Evolutionary conservation across 2,888 invertebrate species (phyloP), one percentile per base, ranked within the genome.

Genomic region (Mesochorus sp.): DNA sequence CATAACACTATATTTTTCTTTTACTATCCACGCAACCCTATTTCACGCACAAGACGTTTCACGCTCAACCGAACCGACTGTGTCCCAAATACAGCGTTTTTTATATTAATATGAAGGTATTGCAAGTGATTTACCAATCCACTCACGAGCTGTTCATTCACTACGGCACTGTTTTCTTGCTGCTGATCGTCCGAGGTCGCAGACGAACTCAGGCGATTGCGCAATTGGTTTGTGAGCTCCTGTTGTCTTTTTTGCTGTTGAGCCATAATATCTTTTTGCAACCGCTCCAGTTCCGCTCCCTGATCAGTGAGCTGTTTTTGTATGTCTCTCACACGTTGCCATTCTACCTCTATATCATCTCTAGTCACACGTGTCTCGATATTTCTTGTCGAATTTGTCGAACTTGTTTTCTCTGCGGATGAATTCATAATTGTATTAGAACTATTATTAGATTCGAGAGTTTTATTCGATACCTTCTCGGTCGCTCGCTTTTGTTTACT

Each of bases 81-180:
- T n/a, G n/a, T n/a, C n/a, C n/a, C n/a, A n/a, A n/a, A n/a, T n/a
- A n/a, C n/a, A n/a, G n/a, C n/a, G n/a, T n/a, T 28, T 8, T 37
- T 55, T 1, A 67, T 42, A 24, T 76, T 70, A n/a, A 76, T 70
- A 10, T 70, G 55, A 12, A 55, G 19, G 6, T 70, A 10, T 28
- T 70, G 70, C 3, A 70, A 44, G 10, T 44, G 59, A 24, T 28
- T 51, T 3, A 70, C 53, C 57, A 71, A 42, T 44, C 71, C 76
- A 59, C 53, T 70, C n/a, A 70, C 59, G 3, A 71, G 31, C n/a
- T 71, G 55, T 5, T 57, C 70, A 17, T 39, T 66, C 2, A 21
- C 19, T 19, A 4, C 1, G 1, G 3, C 6, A 28, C 5, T 0
- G 1, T 53, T 21, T 2, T 10, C 53, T 53, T 21, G 28, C 2